These are phyloP conservation scores for Muntiacus reevesi DNA, from an alignment of 2,113 vertebrate genomes.

Conservation along the genomic window DNA sequence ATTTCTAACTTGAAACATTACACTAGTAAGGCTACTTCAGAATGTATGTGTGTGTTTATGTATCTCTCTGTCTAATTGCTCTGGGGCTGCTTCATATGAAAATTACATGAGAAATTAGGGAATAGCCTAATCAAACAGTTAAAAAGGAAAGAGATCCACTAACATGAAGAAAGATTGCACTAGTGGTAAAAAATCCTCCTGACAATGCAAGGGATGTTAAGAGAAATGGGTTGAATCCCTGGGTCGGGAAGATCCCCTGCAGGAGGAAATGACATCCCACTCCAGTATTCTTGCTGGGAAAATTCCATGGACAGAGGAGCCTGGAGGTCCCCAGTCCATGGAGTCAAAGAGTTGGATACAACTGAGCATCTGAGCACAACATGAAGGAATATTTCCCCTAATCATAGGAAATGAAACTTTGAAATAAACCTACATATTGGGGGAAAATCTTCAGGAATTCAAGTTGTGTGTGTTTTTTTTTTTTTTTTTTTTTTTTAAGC, in stretches of 20 bases:
- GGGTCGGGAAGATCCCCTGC: not conserved
- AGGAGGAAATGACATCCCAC: not conserved
- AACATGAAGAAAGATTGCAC: not conserved
- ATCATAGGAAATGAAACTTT: not conserved
- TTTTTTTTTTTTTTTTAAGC: not conserved
- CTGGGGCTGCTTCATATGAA: not conserved
- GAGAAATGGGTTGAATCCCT: not conserved
- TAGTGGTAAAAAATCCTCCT: not conserved
- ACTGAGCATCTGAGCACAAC: not conserved
- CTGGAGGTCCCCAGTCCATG: not conserved
- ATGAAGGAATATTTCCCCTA: not conserved
- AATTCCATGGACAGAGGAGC: not conserved
- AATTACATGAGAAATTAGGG: not conserved
- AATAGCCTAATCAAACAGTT: not conserved
- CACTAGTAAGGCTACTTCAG: not conserved
- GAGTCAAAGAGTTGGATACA: not conserved
- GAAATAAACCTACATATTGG: not conserved
- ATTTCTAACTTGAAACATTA: not conserved
- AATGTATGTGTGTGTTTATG: not conserved
- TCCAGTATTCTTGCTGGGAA: not conserved
- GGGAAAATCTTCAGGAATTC: not conserved
- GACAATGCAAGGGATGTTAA: not conserved
- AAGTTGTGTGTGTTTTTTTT: not conserved
- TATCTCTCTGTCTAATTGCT: not conserved
- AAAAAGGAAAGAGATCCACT: not conserved